Evolutionary conservation across 2,888 invertebrate genomes (phyloP).

Genomic region (Bembecia ichneumoniformis): DNA sequence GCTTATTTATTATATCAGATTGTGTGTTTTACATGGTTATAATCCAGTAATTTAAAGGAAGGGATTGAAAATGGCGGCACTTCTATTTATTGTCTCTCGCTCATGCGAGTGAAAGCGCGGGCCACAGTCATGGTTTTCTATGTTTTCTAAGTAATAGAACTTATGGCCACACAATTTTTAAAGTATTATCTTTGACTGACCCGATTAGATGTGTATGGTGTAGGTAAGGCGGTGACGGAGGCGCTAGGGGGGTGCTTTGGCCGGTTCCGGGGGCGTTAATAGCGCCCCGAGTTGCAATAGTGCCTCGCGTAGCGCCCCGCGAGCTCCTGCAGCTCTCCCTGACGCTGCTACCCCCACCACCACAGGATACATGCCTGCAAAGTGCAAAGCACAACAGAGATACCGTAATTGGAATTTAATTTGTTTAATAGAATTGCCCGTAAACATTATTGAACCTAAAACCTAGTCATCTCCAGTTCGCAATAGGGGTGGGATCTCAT

Average conservation of each 20-base stretch:
- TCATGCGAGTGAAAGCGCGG: neutral
- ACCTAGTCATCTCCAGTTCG: too few relatives aligned
- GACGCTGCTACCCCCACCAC: constrained; percentile 88
- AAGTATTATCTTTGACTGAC: neutral
- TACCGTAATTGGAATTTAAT: too few relatives aligned
- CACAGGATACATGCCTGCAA: constrained; percentile 82
- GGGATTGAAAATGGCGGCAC: neutral
- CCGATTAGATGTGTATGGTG: constrained; percentile 39
- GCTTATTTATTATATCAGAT: too few relatives aligned
- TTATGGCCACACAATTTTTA: too few relatives aligned
- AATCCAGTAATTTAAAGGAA: too few relatives aligned
- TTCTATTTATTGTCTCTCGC: neutral
- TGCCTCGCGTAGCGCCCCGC: constrained; percentile 77
- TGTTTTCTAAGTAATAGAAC: too few relatives aligned
- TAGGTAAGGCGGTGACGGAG: constrained; percentile 47
- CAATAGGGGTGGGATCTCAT: too few relatives aligned
- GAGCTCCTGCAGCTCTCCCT: constrained; percentile 84
- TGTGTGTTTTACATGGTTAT: too few relatives aligned
- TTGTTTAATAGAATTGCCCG: too few relatives aligned
- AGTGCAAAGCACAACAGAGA: too few relatives aligned
- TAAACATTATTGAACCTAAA: too few relatives aligned
- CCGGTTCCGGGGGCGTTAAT: constrained; percentile 74
- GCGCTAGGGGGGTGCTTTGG: constrained; percentile 54
- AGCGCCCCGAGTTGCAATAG: constrained; percentile 86
- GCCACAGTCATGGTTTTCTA: neutral